Evolutionary conservation across 2,113 vertebrate species (phyloP).

Genomic region (Microcebus ravelobensis): DNA sequence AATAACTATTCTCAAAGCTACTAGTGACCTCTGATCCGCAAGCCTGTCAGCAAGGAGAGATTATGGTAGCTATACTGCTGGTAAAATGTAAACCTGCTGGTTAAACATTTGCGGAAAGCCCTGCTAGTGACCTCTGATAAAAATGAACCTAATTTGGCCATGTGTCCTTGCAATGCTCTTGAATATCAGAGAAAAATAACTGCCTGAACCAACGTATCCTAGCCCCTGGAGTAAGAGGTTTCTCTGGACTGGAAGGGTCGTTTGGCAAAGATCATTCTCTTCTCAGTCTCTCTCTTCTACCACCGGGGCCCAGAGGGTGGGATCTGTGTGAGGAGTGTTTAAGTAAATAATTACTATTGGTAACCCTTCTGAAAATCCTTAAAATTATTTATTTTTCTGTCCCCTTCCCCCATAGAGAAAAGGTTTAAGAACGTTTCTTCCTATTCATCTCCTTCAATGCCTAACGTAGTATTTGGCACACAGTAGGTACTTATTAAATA

Average conservation of each 20-base stretch:
- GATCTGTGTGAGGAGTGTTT: not conserved
- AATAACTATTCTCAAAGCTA: constrained; percentile 50
- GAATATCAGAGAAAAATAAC: not conserved
- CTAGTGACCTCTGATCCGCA: constrained; percentile 62
- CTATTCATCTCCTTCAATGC: not conserved
- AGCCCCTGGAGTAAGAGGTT: not conserved
- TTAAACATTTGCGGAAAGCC: constrained; percentile 72
- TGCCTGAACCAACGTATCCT: not conserved
- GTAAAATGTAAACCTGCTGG: constrained; percentile 48
- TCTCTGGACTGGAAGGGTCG: not conserved
- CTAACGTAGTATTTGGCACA: not conserved
- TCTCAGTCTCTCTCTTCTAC: not conserved
- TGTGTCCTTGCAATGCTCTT: not conserved
- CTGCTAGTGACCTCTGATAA: constrained; percentile 36
- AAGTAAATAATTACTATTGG: not conserved
- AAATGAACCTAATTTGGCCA: not conserved
- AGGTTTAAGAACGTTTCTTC: not conserved
- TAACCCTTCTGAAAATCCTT: not conserved
- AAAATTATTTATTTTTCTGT: not conserved
- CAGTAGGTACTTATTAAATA: not conserved
- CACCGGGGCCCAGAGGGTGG: not conserved
- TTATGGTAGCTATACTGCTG: not conserved
- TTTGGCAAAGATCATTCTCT: not conserved
- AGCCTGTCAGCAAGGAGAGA: constrained; percentile 19
- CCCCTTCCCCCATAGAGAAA: not conserved